phyloP scores from a whole-genome alignment of 2,888 invertebrate genomes.

The Noctua janthina region DNA sequence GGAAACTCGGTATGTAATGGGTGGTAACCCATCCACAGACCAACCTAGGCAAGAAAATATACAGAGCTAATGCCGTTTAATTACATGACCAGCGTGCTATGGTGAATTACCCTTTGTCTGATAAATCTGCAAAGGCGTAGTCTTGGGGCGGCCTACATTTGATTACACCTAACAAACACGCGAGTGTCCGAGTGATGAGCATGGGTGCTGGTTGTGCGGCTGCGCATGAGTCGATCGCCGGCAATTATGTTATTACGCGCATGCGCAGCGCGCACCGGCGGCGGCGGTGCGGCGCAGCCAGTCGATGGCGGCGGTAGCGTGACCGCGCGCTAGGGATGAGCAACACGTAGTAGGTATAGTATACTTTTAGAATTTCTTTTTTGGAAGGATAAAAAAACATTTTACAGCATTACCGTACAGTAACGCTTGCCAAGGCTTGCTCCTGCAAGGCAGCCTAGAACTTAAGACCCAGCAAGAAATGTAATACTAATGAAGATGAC shows the following conservation, averaged over 20 bases:
- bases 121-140: background rate
- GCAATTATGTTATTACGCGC: constrained; percentile 82
- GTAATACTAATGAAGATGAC: background rate
- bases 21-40: too few relatives aligned
- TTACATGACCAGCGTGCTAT: background rate
- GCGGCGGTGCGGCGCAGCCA: constrained; percentile 25
- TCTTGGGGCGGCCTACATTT: constrained; percentile 31
- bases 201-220: constrained; percentile 33
- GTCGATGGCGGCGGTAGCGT: constrained; percentile 43
- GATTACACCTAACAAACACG: constrained; percentile 61
- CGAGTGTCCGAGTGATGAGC: constrained; percentile 39
- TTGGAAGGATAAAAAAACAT: background rate
- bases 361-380: too few relatives aligned
- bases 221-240: constrained; percentile 65
- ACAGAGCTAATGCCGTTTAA: background rate
- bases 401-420: background rate
- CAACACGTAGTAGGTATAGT: background rate
- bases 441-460: background rate
- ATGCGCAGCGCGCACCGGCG: constrained; percentile 55
- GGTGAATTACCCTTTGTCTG: too few relatives aligned
- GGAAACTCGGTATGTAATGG: too few relatives aligned
- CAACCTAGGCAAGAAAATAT: background rate
- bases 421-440: background rate
- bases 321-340: constrained; percentile 55
- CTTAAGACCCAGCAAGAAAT: constrained; percentile 23